Base-by-base conservation (phyloP, 1,140 invertebrate species). In the Venturia canescens region DNA sequence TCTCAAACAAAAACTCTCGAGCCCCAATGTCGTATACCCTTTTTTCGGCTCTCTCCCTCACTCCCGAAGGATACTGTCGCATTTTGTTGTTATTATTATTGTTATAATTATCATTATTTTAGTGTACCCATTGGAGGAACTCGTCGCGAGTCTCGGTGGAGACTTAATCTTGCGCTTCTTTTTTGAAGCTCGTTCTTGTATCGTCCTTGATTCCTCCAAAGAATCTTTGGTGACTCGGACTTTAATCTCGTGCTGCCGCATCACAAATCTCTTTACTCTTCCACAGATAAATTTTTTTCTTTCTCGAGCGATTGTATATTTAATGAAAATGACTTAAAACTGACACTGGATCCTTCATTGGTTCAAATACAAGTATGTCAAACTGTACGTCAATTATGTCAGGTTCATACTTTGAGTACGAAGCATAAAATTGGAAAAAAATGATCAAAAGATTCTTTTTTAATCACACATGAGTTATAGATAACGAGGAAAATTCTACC, bases 1-100 rank as follows among this genome's bases (percentile, higher is more conserved):
- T 89, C 86, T 90, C 88, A 86, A 88, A 88, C 82, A 84, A 82
- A 85, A 84, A 85, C 82, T 82, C 82, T 18, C 67, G 11, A 70
- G 74, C 57, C 38, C 26, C 31, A 18, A 27, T 66, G 66, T 71
- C 26, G 23, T 63, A 53, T 63, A 76, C 72, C 75, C 57, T 80
- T 80, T 81, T 82, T 70, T 50, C 63, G 26, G n/a, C 27, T 78
- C 60, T 57, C 78, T 72, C 67, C 13, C 67, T 81, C 75, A 78
- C 72, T 79, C 78, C 67, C 38, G 0, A 69, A 75, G 3, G 67
- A 48, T 38, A 27, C 38, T 74, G 63, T 60, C 26, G 27, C 44
- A 27, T 15, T 67, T 75, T 31, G 69, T 57, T 23, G 81, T 70
- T 83, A 67, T 76, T 81, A 80, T 85, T 82, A 77, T 82, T 82